phyloP scores from a whole-genome alignment of 2,113 vertebrate species.

The Hiodon tergisus region DNA sequence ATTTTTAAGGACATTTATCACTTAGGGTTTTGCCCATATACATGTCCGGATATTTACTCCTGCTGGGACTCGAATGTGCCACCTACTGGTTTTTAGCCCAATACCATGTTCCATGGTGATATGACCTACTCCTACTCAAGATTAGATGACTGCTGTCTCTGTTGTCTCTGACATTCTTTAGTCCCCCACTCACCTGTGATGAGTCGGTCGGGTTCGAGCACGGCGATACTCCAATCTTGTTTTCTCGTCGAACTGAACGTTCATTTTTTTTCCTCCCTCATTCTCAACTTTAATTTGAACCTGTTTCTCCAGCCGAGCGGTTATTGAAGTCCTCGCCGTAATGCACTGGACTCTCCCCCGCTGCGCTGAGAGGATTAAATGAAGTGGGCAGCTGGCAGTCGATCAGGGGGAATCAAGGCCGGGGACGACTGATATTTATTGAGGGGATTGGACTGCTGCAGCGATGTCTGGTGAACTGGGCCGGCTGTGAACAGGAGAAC shows the following conservation, averaged over 20 bases:
- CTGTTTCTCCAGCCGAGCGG: constrained; percentile 10
- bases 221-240: not conserved
- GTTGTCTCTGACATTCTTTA: no score
- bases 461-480: constrained; percentile 19
- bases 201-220: no score
- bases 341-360: not conserved
- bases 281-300: constrained; percentile 15
- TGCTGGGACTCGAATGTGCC: no score
- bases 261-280: not conserved
- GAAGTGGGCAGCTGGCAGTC: constrained; percentile 32
- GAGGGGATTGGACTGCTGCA: constrained; percentile 27
- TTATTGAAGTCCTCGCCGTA: constrained; percentile 26
- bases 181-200: no score
- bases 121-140: no score
- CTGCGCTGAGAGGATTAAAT: constrained; percentile 33
- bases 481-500: constrained; percentile 8
- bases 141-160: no score
- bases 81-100: no score
- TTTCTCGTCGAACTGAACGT: not conserved
- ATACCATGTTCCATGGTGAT: no score
- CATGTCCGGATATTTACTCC: no score
- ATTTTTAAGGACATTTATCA: no score
- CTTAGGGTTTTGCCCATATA: no score
- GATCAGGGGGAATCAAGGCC: constrained; percentile 20
- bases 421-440: constrained; percentile 25